Evolutionary conservation across 1,140 invertebrate species (phyloP), one percentile per base, ranked within the genome.

Genomic region (Nylanderia fulva): DNA sequence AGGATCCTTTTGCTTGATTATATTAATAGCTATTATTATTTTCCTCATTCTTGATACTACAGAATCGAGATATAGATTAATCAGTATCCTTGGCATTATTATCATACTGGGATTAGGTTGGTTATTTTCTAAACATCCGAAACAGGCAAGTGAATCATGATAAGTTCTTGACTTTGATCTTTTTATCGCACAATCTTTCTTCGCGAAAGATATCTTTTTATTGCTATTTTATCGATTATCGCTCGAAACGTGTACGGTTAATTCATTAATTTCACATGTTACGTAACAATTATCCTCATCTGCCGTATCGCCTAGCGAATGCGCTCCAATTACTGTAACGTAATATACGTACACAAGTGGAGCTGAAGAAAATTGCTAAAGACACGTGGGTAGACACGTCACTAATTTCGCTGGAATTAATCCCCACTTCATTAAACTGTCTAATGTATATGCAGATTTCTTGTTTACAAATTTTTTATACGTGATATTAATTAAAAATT

Each of bases 1-100:
- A 7, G 52, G 84, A 42, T 84, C 83, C 29, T 52, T 94, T 64
- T 93, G 93, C 56, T 13, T 91, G 6, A 72, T 90, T 0, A 66
- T 97, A 2, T 39, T 97, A 24, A 90, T 86, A 0, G 94, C 91
- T 0, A 92, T 97, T 11, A 88, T 95, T 0, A 86, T 96, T 4
- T 97, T 96, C 90, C 90, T 97, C 13, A 94, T 96, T 60, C 92
- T 96, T 9, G 98, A 98, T 91, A 97, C 97, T 0, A 87, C 85
- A 4, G 93, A 96, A 0, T 94, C 96, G 0, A 95, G 95, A 0
- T 92, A 96, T 33, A 95, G 98, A 87, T 94, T 98, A 7, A 95
- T 96, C 56, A 97, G 97, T 2, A 88, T 97, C 3, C 72, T 96
- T 15, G 97, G 97, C 1, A 91, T 97, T 0, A 69, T 95, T n/a